These are phyloP conservation scores for Muscicapa adusta DNA, from an alignment of 2,113 vertebrate genomes.

Conservation along the genomic window DNA sequence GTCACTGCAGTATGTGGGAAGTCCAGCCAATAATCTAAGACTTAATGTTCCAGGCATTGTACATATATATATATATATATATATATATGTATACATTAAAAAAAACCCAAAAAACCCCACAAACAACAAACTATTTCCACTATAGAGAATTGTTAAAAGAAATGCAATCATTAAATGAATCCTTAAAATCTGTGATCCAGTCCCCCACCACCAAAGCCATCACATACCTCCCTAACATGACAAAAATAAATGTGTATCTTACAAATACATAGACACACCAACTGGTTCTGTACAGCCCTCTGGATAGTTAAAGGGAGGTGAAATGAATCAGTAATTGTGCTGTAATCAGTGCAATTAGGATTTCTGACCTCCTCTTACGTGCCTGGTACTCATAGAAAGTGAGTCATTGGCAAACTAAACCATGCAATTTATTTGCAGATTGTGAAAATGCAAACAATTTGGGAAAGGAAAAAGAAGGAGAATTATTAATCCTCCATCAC, in stretches of 20 bases:
- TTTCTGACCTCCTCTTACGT: neutral
- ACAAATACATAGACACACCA: neutral
- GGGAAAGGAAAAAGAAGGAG: neutral
- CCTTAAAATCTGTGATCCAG: neutral
- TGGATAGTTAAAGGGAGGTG: neutral
- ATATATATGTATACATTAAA: too few species aligned
- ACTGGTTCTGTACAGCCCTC: neutral
- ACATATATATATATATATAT: too few species aligned
- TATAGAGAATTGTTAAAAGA: neutral
- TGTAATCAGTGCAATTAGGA: neutral
- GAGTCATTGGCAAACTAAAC: neutral
- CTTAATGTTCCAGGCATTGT: neutral
- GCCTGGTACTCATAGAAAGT: neutral
- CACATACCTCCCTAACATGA: fast-evolving
- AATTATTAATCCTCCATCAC: neutral
- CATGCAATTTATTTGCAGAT: neutral
- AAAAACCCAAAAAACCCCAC: too few species aligned
- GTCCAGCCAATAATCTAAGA: neutral
- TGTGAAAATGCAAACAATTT: neutral
- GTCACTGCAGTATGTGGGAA: neutral
- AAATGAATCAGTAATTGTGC: neutral
- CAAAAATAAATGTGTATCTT: neutral
- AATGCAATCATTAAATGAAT: neutral
- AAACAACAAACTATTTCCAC: neutral
- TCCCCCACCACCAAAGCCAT: neutral